Percentiles rank a stretch among this genome's conserved stretches.
These are phyloP conservation scores for Pollachius pollachius DNA, from an alignment of 2,113 vertebrate genomes.

Conservation along the genomic window DNA sequence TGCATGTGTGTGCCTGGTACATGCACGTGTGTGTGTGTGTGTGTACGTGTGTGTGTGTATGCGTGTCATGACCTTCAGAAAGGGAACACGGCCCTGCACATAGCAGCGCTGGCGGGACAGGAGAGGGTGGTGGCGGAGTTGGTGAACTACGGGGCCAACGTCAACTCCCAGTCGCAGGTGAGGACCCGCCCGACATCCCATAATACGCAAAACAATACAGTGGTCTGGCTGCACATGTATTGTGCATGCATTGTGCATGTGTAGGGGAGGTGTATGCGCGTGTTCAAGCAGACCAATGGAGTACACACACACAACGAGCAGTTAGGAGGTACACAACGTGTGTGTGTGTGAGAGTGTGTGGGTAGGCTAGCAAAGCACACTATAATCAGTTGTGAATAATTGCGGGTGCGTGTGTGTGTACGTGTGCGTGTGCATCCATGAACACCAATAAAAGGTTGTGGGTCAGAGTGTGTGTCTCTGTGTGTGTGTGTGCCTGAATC, in stretches of 20 bases:
- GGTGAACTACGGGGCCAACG: constrained; percentile 90
- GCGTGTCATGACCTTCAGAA: constrained; percentile 76
- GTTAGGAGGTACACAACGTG: too few relatives aligned
- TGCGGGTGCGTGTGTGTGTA: constrained; percentile 3
- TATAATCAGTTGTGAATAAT: too few relatives aligned
- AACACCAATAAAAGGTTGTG: background rate
- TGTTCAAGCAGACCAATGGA: too few relatives aligned
- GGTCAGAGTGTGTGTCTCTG: constrained; percentile 1
- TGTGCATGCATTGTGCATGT: too few relatives aligned
- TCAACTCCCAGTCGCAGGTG: constrained; percentile 95
- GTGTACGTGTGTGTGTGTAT: constrained; percentile 11
- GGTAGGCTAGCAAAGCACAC: too few relatives aligned
- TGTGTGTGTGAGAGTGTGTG: background rate
- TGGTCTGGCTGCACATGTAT: too few relatives aligned
- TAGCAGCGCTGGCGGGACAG: constrained; percentile 88
- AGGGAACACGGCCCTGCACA: constrained; percentile 96
- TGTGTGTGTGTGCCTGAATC: background rate
- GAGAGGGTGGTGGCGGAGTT: constrained; percentile 88
- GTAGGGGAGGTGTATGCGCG: background rate
- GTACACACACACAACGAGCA: too few relatives aligned
- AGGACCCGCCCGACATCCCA: constrained; percentile 29
- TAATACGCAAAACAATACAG: too few relatives aligned
- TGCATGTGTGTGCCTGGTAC: too few relatives aligned
- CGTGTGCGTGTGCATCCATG: background rate
- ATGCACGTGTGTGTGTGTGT: background rate